phyloP scores from a whole-genome alignment of 2,797 vertebrate genomes.

The Babyrousa celebensis region DNA sequence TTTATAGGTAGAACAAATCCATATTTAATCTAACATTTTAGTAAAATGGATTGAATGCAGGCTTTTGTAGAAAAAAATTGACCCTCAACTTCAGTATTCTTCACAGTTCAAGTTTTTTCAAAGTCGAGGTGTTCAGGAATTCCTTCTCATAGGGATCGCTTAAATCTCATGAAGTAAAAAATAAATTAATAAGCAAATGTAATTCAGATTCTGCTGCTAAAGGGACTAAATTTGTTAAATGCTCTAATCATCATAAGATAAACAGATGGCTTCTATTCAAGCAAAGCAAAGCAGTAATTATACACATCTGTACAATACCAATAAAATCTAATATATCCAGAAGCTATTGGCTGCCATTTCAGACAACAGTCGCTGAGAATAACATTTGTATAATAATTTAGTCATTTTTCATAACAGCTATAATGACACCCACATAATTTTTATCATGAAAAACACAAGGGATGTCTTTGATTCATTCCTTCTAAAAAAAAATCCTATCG shows the following conservation, averaged over 20 bases:
- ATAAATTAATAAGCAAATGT: constrained; percentile 64
- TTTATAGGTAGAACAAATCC: background rate
- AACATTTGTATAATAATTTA: constrained; percentile 87
- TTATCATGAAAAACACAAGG: background rate
- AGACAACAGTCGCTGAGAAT: constrained; percentile 83
- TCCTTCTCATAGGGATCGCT: constrained; percentile 10
- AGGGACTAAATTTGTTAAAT: constrained; percentile 88
- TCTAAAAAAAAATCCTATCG: background rate
- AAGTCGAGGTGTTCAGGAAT: constrained; percentile 2
- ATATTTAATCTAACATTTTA: constrained; percentile 5
- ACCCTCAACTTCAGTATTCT: background rate
- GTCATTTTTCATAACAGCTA: constrained; percentile 86
- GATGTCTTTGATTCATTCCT: background rate
- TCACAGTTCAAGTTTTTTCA: background rate
- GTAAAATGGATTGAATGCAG: background rate
- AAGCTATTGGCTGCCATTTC: constrained; percentile 88
- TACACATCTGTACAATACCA: constrained; percentile 90
- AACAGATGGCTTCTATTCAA: constrained; percentile 91
- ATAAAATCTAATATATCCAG: constrained; percentile 86
- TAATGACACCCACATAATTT: constrained; percentile 40
- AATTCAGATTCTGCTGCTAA: constrained; percentile 75
- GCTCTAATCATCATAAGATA: constrained; percentile 86
- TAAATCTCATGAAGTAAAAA: constrained; percentile 61
- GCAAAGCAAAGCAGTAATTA: constrained; percentile 89
- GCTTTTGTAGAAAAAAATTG: background rate